Evolutionary conservation across 2,113 vertebrate genomes (phyloP).

Genomic region (Chlorodrepanis virens): DNA sequence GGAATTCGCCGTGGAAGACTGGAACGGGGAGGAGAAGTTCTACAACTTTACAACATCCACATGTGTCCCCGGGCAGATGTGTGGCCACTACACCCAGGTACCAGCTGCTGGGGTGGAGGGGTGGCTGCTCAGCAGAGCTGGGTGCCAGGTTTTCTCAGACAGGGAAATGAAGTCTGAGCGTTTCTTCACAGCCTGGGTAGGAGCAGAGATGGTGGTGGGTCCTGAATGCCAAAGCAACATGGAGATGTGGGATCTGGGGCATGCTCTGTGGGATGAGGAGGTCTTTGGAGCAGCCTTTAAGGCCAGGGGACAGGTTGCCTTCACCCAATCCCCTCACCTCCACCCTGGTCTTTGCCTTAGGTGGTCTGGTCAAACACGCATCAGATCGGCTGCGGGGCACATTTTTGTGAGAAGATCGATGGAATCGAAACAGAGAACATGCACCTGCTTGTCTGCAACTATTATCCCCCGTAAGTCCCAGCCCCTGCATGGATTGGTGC

Average conservation of each 20-base stretch:
- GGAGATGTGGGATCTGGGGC: not conserved
- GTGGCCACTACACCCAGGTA: constrained; percentile 82
- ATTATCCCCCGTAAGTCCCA: constrained; percentile 73
- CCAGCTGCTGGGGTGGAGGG: not conserved
- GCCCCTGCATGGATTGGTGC: accelerated
- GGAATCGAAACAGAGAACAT: constrained; percentile 56
- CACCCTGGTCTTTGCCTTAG: constrained; percentile 17
- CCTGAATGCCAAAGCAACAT: not conserved
- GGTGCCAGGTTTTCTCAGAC: not conserved
- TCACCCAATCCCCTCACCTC: not conserved
- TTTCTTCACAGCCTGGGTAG: not conserved
- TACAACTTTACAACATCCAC: constrained; percentile 68
- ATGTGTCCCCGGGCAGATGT: constrained; percentile 67
- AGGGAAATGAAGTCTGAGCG: not conserved
- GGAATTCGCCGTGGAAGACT: constrained; percentile 63
- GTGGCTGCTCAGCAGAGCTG: not conserved
- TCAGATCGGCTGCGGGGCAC: constrained; percentile 66
- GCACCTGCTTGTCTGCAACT: constrained; percentile 78
- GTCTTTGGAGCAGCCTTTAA: not conserved
- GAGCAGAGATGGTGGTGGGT: not conserved
- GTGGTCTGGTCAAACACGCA: constrained; percentile 73
- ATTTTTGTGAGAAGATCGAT: constrained; percentile 69
- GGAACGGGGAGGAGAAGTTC: constrained; percentile 65
- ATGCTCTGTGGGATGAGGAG: not conserved
- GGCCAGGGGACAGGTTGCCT: not conserved